These are phyloP conservation scores for Megaceryle torquata DNA, from an alignment of 2,113 vertebrate genomes.

Conservation along the genomic window DNA sequence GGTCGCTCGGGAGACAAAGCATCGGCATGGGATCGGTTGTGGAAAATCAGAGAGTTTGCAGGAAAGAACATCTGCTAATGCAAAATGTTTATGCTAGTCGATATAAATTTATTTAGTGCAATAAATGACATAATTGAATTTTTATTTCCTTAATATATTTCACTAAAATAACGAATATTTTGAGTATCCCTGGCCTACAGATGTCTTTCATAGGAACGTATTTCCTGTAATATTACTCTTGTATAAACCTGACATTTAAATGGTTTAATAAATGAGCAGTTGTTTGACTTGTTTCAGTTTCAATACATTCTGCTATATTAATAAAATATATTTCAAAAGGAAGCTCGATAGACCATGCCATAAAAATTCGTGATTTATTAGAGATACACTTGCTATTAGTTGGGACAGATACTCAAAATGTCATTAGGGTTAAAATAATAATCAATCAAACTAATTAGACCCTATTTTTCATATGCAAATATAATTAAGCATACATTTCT, in stretches of 20 bases:
- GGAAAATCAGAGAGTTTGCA: constrained; percentile 26
- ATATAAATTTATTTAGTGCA: constrained; percentile 78
- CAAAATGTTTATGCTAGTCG: constrained; percentile 68
- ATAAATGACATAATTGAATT: constrained; percentile 81
- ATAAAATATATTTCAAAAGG: constrained; percentile 79
- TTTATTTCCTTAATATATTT: constrained; percentile 81
- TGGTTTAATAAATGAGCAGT: constrained; percentile 79
- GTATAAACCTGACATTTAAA: constrained; percentile 78
- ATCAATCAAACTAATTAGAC: constrained; percentile 85
- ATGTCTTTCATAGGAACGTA: constrained; percentile 64
- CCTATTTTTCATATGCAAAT: constrained; percentile 85
- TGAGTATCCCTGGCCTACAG: constrained; percentile 63
- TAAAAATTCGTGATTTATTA: constrained; percentile 81
- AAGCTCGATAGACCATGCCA: constrained; percentile 67
- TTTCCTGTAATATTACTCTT: constrained; percentile 75
- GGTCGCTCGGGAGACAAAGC: accelerated
- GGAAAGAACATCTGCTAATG: constrained; percentile 60
- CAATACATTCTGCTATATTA: constrained; percentile 78
- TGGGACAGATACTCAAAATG: constrained; percentile 82
- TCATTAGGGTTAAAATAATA: constrained; percentile 85
- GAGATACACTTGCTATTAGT: constrained; percentile 73
- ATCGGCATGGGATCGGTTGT: accelerated
- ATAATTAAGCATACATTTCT: constrained; percentile 82
- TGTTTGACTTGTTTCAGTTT: constrained; percentile 82
- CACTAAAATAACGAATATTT: constrained; percentile 75